These are phyloP conservation scores for Zosterops borbonicus DNA, from an alignment of 2,113 vertebrate species.

Conservation along the genomic window DNA sequence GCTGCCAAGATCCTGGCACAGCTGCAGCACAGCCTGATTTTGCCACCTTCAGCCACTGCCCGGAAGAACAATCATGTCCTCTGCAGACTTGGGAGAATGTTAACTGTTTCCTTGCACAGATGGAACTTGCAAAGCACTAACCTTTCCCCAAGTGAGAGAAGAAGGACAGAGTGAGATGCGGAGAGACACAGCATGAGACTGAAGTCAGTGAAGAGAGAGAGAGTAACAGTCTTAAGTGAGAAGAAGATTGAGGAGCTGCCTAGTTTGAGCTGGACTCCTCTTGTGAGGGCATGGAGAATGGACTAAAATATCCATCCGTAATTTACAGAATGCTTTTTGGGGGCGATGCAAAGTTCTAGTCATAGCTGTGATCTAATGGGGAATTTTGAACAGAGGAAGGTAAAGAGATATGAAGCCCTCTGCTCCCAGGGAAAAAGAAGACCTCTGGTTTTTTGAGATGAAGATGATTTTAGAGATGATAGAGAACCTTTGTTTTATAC, in stretches of 20 bases:
- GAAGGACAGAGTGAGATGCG: neutral
- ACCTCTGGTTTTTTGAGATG: neutral
- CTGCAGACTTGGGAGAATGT: neutral
- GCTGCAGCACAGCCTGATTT: neutral
- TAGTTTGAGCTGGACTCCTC: neutral
- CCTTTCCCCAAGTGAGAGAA: neutral
- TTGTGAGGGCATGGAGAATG: neutral
- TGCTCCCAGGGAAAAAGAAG: neutral
- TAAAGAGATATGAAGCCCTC: neutral
- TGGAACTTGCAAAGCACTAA: neutral
- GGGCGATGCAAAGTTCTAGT: neutral
- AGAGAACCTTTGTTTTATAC: neutral
- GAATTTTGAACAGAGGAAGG: neutral
- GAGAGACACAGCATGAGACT: neutral
- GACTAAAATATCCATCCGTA: neutral
- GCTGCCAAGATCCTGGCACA: neutral
- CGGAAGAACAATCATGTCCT: neutral
- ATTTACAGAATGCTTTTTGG: neutral
- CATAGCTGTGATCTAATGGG: neutral
- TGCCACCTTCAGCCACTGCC: neutral
- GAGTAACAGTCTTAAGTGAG: neutral
- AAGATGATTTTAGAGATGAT: neutral
- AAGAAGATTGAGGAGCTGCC: neutral
- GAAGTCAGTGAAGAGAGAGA: neutral
- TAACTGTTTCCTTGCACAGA: neutral